Evolutionary conservation across 2,888 invertebrate genomes (phyloP), one percentile per base, ranked within the genome.

Genomic region (Chrysolina haemoptera): DNA sequence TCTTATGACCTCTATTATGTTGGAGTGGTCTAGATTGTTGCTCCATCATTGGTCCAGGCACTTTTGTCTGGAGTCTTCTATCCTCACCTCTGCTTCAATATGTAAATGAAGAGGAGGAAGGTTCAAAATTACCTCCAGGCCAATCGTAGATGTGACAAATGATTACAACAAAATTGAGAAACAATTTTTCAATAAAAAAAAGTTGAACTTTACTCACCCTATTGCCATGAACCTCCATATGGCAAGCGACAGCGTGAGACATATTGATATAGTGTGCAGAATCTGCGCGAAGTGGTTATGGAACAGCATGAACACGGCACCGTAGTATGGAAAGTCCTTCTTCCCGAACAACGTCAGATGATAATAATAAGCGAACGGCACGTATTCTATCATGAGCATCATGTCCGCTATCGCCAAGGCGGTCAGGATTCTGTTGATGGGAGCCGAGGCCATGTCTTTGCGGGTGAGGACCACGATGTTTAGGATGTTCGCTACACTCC

Each of bases 141-240:
- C n/a, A n/a, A n/a, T n/a, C n/a, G n/a, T n/a, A n/a, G n/a, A n/a
- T n/a, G n/a, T n/a, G n/a, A n/a, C n/a, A n/a, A n/a, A n/a, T n/a
- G n/a, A n/a, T n/a, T n/a, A n/a, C n/a, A n/a, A n/a, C n/a, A n/a
- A n/a, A n/a, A n/a, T n/a, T n/a, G n/a, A n/a, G n/a, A n/a, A n/a
- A n/a, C n/a, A n/a, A n/a, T n/a, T 35, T 35, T 35, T 35, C 8
- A 35, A 0, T 35, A 8, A 35, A 35, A 35, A 35, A 35, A 35
- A n/a, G n/a, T 35, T 8, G 8, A 6, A 35, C 35, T 35, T 35
- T 35, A 89, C 92, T 91, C 88, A 94, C 94, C 93, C 94, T 85
- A 96, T 93, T 78, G 94, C 94, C 70, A 96, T 90, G 87, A 95
- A 96, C 84, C 97, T 92, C 94, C 97, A 97, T 66, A 96, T 92